Evolutionary conservation across 2,113 vertebrate species (phyloP), one percentile per base, ranked within the genome.

Genomic region (Columbina picui): DNA sequence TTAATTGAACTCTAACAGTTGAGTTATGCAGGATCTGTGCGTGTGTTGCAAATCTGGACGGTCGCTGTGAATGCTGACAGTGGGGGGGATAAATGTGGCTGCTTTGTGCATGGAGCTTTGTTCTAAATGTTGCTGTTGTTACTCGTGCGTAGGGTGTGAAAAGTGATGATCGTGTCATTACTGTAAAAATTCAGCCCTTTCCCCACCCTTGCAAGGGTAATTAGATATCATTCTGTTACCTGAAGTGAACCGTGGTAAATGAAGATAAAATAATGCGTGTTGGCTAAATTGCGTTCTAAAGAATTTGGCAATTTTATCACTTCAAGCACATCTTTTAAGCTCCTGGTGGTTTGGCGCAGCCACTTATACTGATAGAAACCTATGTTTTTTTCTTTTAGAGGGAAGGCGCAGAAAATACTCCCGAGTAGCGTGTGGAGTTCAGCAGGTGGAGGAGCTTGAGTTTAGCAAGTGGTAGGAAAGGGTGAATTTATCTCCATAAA

Each of bases 331-430:
- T 53, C 14, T 41, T 50, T 14, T 29, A 45, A 36, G 56, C 25
- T 34, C 9, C 38, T 12, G 8, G 22, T 82, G 61, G 20, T 32
- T 79, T 3, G 7, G 45, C 45, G 26, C 15, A 69, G 47, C 23
- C 36, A 15, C 7, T 0, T 2, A 0, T 19, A 14, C 23, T 11
- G 29, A 10, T 25, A 14, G 0, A 0, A 41, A 30, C 36, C 55
- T 0, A 0, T 41, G 7, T 2, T 30, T 87, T 87, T 47, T 65
- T 14, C 17, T 12, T 49, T 63, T 12, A 39, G 56, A 47, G 56
- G 20, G 57, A 26, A 93, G 50, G 26, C 2, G 2, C 32, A 70
- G 52, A 34, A 34, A 85, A 67, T 71, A 14, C 23, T 56, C 8
- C 8, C 3, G 17, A 10, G 1, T 22, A 21, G 34, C 32, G 43